These are phyloP conservation scores for Corythucha ciliata DNA, from an alignment of 2,888 invertebrate genomes.

Conservation along the genomic window DNA sequence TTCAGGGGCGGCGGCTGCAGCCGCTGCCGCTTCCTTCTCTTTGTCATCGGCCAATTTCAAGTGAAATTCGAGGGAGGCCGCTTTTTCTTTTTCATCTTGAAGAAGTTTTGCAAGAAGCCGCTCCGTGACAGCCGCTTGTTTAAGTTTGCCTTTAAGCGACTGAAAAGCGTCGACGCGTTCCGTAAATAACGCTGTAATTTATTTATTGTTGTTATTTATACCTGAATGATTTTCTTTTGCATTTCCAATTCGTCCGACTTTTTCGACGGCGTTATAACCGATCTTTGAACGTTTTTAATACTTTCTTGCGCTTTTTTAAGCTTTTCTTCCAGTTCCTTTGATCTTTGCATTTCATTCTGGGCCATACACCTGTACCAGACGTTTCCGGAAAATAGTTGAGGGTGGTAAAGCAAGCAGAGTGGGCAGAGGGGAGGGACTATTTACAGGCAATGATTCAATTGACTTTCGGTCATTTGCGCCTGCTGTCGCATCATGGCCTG, in stretches of 20 bases:
- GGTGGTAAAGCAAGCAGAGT: background rate
- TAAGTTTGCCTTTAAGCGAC: slow-evolving; percentile 25
- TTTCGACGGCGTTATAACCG: slow-evolving; percentile 15
- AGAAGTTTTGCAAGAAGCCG: slow-evolving; percentile 21
- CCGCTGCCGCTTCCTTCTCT: no score
- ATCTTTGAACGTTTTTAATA: slow-evolving; percentile 24
- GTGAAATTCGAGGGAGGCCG: slow-evolving; percentile 26
- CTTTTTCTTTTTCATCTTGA: slow-evolving; percentile 24
- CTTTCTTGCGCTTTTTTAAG: slow-evolving; percentile 25
- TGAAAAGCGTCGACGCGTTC: slow-evolving; percentile 11
- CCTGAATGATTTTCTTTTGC: slow-evolving; percentile 19
- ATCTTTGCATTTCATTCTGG: slow-evolving; percentile 20
- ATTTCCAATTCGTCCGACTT: slow-evolving; percentile 7
- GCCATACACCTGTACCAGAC: slow-evolving; percentile 22
- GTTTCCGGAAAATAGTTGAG: background rate
- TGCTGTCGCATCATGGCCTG: slow-evolving; percentile 21
- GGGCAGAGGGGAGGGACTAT: background rate
- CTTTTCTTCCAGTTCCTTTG: slow-evolving; percentile 17
- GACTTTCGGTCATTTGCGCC: slow-evolving; percentile 20
- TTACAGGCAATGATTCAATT: slow-evolving; percentile 28
- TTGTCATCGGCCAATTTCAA: slow-evolving; percentile 19
- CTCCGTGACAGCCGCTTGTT: slow-evolving; percentile 25
- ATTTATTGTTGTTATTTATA: slow-evolving; percentile 5
- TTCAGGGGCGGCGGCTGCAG: no score
- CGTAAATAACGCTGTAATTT: background rate